Conservation (phyloP, 2,888 invertebrate species). For the Notodonta ziczac region DNA sequence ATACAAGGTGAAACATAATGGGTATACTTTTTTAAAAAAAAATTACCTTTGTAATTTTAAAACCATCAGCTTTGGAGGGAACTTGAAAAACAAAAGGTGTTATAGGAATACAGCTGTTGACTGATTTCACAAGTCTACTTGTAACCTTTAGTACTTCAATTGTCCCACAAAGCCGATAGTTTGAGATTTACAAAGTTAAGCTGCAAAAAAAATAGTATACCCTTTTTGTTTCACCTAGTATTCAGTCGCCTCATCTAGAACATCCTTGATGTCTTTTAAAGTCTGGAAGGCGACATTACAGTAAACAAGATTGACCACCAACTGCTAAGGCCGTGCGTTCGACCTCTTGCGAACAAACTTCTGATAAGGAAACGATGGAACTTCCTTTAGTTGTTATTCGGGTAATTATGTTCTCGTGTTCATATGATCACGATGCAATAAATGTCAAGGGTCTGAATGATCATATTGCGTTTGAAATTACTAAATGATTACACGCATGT, state of each 20-base stretch:
- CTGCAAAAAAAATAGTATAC: no score
- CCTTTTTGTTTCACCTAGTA: no score
- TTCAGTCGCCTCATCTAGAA: slow-evolving; percentile 15
- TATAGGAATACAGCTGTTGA: no score
- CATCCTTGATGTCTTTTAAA: slow-evolving; percentile 32
- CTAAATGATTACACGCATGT: background rate
- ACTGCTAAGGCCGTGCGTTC: slow-evolving; percentile 24
- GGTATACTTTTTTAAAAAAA: no score
- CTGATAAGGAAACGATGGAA: slow-evolving; percentile 27
- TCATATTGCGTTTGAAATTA: background rate
- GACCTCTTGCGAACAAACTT: slow-evolving; percentile 26
- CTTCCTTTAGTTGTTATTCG: slow-evolving; percentile 12
- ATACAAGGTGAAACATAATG: no score
- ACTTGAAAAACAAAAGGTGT: no score
- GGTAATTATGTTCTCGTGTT: background rate
- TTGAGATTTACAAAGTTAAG: no score
- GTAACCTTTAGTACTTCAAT: no score
- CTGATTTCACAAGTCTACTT: no score
- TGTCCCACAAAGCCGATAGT: no score
- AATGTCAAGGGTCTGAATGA: slow-evolving; percentile 5
- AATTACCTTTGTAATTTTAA: no score
- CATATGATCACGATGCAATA: background rate
- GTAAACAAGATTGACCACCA: slow-evolving; percentile 34
- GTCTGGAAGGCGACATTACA: slow-evolving; percentile 24
- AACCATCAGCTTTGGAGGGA: no score